phyloP scores from a whole-genome alignment of 2,888 invertebrate genomes.

The Biston stratarius region DNA sequence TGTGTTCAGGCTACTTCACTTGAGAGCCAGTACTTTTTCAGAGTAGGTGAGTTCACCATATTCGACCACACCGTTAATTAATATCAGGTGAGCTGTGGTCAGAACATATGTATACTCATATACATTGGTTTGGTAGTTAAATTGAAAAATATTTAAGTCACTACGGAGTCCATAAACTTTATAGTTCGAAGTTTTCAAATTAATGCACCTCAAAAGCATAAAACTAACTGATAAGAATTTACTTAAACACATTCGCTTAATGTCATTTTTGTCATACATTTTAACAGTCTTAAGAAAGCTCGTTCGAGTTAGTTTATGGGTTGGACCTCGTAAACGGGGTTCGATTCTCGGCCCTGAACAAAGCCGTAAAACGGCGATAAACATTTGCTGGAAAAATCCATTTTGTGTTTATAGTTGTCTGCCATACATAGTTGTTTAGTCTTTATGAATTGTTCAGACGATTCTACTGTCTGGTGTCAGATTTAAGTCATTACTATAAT shows the following conservation, averaged over 20 bases:
- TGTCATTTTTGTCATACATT: constrained; percentile 61
- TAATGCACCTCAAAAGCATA: constrained; percentile 22
- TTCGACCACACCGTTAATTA: too few species aligned
- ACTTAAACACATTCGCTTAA: constrained; percentile 52
- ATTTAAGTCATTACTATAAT: neutral
- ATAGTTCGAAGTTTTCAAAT: constrained; percentile 7
- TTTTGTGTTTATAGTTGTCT: constrained; percentile 59
- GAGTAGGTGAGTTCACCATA: too few species aligned
- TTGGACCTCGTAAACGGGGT: constrained; percentile 69
- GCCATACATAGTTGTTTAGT: constrained; percentile 53
- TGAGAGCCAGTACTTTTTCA: too few species aligned
- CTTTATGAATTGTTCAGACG: constrained; percentile 39
- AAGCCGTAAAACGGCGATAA: constrained; percentile 70
- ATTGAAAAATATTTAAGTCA: neutral
- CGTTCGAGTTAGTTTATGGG: constrained; percentile 68
- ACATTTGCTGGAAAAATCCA: constrained; percentile 62
- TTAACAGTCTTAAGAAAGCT: constrained; percentile 64
- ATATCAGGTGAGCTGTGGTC: too few species aligned
- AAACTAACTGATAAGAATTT: constrained; percentile 39
- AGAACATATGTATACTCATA: too few species aligned
- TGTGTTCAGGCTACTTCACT: too few species aligned
- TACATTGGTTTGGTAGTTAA: neutral
- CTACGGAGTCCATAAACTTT: neutral
- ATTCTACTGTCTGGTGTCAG: constrained; percentile 25
- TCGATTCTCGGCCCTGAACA: constrained; percentile 68